Evolutionary conservation across 2,797 vertebrate species (phyloP).

Genomic region (Salarias fasciatus): DNA sequence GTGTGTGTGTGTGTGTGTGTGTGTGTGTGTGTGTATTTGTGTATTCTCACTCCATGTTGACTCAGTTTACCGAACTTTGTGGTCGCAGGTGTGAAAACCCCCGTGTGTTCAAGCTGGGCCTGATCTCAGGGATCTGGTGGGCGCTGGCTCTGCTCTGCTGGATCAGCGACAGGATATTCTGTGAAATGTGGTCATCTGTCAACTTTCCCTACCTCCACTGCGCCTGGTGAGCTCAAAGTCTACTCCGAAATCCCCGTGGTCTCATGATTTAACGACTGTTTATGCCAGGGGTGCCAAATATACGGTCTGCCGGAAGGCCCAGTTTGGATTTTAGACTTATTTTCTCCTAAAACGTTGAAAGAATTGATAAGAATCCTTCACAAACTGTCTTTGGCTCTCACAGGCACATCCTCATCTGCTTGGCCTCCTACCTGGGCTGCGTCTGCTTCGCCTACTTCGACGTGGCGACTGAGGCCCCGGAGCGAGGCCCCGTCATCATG

Average conservation of each 20-base stretch:
- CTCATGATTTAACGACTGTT: background rate
- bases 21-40: background rate
- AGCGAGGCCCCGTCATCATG: conserved; percentile 95
- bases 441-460: conserved; percentile 98
- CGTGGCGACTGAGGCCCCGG: conserved; percentile 93
- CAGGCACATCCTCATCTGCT: conserved; percentile 97
- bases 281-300: too few species aligned
- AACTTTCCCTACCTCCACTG: conserved; percentile 98
- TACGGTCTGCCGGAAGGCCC: too few species aligned
- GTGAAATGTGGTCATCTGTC: conserved; percentile 95
- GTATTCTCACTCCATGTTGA: conserved; percentile 11
- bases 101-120: conserved; percentile 94
- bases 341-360: too few species aligned
- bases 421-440: conserved; percentile 95
- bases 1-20: too few species aligned
- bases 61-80: background rate
- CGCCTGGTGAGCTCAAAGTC: conserved; percentile 87
- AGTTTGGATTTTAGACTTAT: too few species aligned
- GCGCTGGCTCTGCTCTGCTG: conserved; percentile 93
- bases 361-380: too few species aligned
- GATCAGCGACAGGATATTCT: conserved; percentile 96
- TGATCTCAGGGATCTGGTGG: conserved; percentile 91
- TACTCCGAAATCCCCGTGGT: background rate
- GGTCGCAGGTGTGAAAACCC: conserved; percentile 92
- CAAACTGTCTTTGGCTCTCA: conserved; percentile 4